Percentiles rank a stretch among this genome's conserved stretches.
Evolutionary conservation across 2,888 invertebrate genomes (phyloP).

Genomic region (Drosophila austrosaltans): DNA sequence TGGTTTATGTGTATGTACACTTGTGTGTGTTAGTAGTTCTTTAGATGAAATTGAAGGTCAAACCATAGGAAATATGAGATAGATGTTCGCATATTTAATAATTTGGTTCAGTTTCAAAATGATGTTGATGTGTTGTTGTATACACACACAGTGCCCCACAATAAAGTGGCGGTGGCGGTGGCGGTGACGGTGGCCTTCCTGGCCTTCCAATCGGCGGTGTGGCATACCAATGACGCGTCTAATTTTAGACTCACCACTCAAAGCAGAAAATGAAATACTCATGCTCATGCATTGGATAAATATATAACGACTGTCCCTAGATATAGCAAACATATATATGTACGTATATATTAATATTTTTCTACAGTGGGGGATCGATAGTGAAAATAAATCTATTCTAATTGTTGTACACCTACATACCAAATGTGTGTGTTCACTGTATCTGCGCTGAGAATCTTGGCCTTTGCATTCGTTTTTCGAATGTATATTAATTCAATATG

Average conservation of each 20-base stretch:
- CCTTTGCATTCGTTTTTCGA: not conserved
- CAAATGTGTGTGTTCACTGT: not conserved
- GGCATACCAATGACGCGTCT: conserved; percentile 19
- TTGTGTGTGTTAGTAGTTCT: too few relatives aligned
- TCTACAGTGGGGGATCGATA: conserved; percentile 23
- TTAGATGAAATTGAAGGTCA: not conserved
- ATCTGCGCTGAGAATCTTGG: not conserved
- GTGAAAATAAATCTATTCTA: not conserved
- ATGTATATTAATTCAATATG: conserved; percentile 12
- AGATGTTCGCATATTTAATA: conserved; percentile 17
- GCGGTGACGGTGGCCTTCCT: conserved; percentile 5
- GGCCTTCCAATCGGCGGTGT: conserved; percentile 16
- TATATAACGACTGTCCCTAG: conserved; percentile 24
- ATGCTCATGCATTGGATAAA: conserved; percentile 21
- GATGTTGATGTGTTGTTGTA: not conserved
- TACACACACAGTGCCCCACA: not conserved
- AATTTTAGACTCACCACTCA: conserved; percentile 16
- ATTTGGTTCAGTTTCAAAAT: conserved; percentile 13
- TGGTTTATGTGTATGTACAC: not conserved
- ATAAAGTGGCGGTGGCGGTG: too few relatives aligned
- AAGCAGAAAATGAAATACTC: conserved; percentile 12
- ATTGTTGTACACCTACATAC: not conserved
- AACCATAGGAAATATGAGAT: conserved; percentile 10
- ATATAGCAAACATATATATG: conserved; percentile 22
- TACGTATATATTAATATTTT: conserved; percentile 16